Evolutionary conservation across 2,113 vertebrate species (phyloP), one percentile per base, ranked within the genome.

Genomic region (Scophthalmus maximus): DNA sequence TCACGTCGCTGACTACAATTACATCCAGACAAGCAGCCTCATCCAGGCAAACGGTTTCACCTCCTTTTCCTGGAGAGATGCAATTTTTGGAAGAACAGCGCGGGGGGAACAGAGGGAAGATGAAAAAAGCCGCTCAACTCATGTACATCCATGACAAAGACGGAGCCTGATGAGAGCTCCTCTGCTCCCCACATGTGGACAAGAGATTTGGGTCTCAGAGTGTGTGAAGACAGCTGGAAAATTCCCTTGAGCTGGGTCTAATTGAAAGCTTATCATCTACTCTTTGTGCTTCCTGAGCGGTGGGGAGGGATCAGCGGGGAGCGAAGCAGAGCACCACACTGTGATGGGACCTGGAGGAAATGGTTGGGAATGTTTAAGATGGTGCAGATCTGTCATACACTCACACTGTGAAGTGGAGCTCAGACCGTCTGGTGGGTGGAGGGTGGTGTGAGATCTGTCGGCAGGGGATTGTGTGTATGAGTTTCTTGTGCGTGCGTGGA

Each of bases 221-320:
- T 88, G 81, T 89, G 88, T 83, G 88, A 90, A 91, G 89, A 88
- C 87, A 90, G 88, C 84, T 86, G 90, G 89, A 91, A 90, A 85
- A 90, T 90, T 88, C 92, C 92, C 89, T 46, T 77, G 89, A 91
- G 90, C 90, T 68, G 1, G 17, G 30, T 50, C 87, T 93, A 92
- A 93, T 93, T 92, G 89, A 92, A 93, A 91, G 88, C 92, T 92
- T 93, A 90, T 89, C 88, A 87, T 91, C 83, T 88, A 91, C 71
- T 85, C 88, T 90, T 88, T 92, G 85, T 85, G 88, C 85, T 88
- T 86, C 85, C 74, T 88, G 88, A 78, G 78, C 62, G 49, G 72
- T 55, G 61, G 76, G 81, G 76, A 78, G 62, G 73, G 71, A 49
- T 70, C 38, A 18, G 63, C 26, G 11, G 55, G 71, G 66, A 53